These are phyloP conservation scores for Laticauda colubrina DNA, from an alignment of 2,113 vertebrate genomes.

Conservation along the genomic window DNA sequence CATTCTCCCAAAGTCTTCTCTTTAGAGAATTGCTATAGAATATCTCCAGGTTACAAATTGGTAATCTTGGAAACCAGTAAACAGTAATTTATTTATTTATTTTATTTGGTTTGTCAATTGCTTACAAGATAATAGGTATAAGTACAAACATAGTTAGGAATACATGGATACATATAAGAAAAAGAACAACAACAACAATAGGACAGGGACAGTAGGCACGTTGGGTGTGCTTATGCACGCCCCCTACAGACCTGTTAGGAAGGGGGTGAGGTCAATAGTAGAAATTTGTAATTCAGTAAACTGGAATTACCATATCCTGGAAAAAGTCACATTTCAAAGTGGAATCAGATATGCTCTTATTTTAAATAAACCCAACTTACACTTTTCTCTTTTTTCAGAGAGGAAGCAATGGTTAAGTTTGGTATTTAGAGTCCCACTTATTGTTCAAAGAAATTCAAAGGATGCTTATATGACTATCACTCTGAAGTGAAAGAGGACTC, in stretches of 20 bases:
- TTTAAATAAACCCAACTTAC: not conserved
- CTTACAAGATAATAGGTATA: too few species aligned
- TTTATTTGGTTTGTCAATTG: too few species aligned
- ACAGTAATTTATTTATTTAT: not conserved
- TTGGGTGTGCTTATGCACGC: too few species aligned
- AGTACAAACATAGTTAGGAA: too few species aligned
- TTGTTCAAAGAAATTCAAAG: not conserved
- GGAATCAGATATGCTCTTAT: not conserved
- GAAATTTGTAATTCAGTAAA: not conserved
- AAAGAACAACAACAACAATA: too few species aligned
- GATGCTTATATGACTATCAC: not conserved
- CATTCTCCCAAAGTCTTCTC: not conserved
- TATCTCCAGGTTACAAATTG: not conserved
- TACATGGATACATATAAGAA: too few species aligned
- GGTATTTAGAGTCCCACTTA: not conserved
- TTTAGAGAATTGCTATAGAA: not conserved
- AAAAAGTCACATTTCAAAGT: not conserved
- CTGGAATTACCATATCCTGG: not conserved
- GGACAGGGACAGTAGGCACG: too few species aligned
- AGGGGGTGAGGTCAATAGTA: too few species aligned
- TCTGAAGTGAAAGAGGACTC: not conserved
- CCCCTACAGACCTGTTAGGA: too few species aligned
- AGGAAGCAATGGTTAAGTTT: not conserved
- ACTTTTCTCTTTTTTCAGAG: not conserved
- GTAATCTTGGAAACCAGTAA: not conserved